Percentiles rank a stretch among this genome's conserved stretches.
phyloP scores from a whole-genome alignment of 2,797 vertebrate genomes.

The Cirrhinus mrigala region DNA sequence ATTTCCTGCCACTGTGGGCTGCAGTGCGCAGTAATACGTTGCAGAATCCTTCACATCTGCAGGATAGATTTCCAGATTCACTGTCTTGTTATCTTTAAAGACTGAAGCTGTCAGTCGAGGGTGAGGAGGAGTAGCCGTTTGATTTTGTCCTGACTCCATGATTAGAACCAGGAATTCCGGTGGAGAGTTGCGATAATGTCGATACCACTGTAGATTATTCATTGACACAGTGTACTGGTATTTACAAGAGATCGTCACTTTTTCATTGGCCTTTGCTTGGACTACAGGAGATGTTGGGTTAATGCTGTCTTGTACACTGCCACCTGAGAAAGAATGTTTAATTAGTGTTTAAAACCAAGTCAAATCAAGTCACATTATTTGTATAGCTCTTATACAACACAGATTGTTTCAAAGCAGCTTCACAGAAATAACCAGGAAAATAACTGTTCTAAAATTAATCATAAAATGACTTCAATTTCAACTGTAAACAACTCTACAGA shows the following conservation, averaged over 20 bases:
- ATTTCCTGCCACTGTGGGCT: slow-evolving; percentile 54
- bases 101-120: slow-evolving; percentile 35
- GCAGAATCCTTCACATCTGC: slow-evolving; percentile 51
- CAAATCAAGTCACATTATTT: background rate
- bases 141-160: slow-evolving; percentile 25
- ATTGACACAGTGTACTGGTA: slow-evolving; percentile 40
- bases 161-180: slow-evolving; percentile 41
- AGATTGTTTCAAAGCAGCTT: background rate
- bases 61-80: slow-evolving; percentile 44
- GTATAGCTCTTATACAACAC: background rate
- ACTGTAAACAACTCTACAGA: background rate
- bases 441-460: background rate
- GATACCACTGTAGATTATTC: slow-evolving; percentile 54
- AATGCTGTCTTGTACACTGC: slow-evolving; percentile 42
- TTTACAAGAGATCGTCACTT: slow-evolving; percentile 29
- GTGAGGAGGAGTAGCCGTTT: slow-evolving; percentile 31
- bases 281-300: slow-evolving; percentile 24
- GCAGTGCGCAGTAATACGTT: slow-evolving; percentile 45
- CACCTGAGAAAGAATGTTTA: slow-evolving; percentile 17
- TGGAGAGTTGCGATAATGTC: background rate
- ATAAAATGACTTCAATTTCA: background rate
- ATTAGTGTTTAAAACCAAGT: background rate
- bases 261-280: slow-evolving; percentile 6
- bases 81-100: background rate
- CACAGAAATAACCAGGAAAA: background rate